Conservation (phyloP, 2,113 vertebrate species). For the Eupsittula cactorum region DNA sequence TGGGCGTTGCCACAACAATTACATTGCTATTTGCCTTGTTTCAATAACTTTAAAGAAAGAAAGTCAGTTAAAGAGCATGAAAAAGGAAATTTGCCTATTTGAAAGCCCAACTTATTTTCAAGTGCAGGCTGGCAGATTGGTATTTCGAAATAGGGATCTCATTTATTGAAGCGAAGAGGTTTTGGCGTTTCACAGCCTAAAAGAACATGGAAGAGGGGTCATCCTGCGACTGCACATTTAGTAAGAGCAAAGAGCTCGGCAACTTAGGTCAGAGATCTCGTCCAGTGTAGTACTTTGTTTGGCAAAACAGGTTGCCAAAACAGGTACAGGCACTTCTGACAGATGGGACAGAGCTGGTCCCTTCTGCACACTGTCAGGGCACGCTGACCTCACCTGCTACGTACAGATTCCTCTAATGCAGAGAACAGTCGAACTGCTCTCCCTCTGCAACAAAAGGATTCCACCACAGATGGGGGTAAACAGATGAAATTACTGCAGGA, state of each 20-base stretch:
- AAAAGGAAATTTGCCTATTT: neutral
- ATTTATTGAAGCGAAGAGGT: neutral
- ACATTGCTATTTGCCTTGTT: neutral
- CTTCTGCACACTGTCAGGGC: neutral
- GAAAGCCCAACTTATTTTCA: neutral
- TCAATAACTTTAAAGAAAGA: neutral
- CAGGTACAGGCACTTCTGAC: neutral
- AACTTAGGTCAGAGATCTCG: neutral
- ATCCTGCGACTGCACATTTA: neutral
- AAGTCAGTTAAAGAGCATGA: neutral
- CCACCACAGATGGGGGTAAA: neutral
- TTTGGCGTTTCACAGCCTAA: neutral
- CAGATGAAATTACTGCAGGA: neutral
- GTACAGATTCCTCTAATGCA: neutral
- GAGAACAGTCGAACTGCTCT: neutral
- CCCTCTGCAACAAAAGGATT: neutral
- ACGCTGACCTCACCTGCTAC: neutral
- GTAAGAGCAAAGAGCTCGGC: neutral
- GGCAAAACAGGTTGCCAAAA: neutral
- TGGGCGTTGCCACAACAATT: neutral
- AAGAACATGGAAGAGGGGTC: neutral
- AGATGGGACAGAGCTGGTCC: neutral
- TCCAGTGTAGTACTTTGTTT: neutral
- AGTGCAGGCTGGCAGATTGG: neutral
- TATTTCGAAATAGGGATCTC: neutral